Conservation (phyloP, 2,113 vertebrate species). For the rabbit (Oryctolagus cuniculus) region DNA sequence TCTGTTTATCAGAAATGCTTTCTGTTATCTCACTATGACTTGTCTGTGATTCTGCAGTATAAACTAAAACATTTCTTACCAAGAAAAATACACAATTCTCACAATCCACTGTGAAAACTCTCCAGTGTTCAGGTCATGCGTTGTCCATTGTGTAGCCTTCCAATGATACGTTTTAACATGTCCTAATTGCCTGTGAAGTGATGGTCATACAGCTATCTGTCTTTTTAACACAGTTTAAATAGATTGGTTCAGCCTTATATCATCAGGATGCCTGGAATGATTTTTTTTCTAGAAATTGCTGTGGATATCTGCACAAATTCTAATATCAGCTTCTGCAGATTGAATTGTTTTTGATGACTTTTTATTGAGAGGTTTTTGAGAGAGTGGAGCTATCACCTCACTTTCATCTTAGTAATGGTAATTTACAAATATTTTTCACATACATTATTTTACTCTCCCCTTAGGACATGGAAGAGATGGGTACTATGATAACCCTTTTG, state of each 20-base stretch:
- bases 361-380: background rate
- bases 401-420: background rate
- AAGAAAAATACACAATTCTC: conserved; percentile 29
- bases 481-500: background rate
- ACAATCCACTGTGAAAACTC: conserved; percentile 7
- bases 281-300: background rate
- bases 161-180: background rate
- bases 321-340: background rate
- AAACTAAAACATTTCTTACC: conserved; percentile 53
- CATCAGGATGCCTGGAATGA: background rate
- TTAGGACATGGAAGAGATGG: background rate
- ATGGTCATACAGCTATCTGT: background rate
- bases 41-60: conserved; percentile 42
- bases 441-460: background rate
- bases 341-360: background rate
- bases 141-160: background rate
- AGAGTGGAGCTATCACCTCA: background rate
- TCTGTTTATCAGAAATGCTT: conserved; percentile 70
- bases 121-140: background rate
- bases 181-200: background rate
- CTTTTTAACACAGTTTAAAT: conserved; percentile 36
- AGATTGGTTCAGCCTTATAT: background rate
- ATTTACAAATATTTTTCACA: conserved; percentile 1
- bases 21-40: conserved; percentile 71
- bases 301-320: background rate